phyloP scores from a whole-genome alignment of 2,113 vertebrate genomes.

The Chlamydotis undulata region DNA sequence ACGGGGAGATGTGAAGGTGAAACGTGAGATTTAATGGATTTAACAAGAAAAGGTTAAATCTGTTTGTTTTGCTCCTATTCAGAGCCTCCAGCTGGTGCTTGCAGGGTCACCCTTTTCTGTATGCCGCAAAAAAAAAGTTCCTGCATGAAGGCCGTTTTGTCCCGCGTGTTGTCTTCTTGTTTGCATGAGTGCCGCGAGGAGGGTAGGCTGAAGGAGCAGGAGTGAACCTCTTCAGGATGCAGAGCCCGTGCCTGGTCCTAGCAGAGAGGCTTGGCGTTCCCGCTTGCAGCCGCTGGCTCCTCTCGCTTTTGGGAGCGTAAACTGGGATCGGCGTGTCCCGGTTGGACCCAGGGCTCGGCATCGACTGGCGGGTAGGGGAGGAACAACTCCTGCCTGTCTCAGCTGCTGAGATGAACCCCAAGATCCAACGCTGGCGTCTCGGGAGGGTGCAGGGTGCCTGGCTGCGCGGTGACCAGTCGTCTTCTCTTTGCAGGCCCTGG shows the following conservation, averaged over 20 bases:
- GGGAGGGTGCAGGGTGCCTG: background rate
- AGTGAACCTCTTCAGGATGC: slow-evolving; percentile 5
- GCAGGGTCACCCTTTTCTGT: slow-evolving; percentile 17
- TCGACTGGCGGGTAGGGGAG: background rate
- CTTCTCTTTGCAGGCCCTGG: slow-evolving; percentile 23
- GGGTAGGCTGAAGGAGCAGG: background rate
- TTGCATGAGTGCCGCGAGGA: background rate
- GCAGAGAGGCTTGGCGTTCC: background rate
- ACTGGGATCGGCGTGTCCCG: background rate
- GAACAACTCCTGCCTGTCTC: background rate
- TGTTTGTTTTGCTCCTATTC: slow-evolving; percentile 10
- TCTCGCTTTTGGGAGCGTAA: background rate
- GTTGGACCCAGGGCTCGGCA: background rate
- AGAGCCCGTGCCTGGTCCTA: background rate
- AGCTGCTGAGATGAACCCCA: background rate
- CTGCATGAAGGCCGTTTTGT: slow-evolving; percentile 29
- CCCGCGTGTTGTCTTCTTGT: background rate
- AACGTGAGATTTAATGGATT: background rate
- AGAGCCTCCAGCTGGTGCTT: slow-evolving; percentile 19
- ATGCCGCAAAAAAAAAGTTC: background rate
- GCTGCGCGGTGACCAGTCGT: background rate
- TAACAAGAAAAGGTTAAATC: slow-evolving; percentile 21
- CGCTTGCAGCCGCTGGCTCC: background rate
- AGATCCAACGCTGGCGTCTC: fast-evolving
- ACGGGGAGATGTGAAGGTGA: slow-evolving; percentile 1